Evolutionary conservation across 2,113 vertebrate species (phyloP).

Genomic region (Mustelus asterias): DNA sequence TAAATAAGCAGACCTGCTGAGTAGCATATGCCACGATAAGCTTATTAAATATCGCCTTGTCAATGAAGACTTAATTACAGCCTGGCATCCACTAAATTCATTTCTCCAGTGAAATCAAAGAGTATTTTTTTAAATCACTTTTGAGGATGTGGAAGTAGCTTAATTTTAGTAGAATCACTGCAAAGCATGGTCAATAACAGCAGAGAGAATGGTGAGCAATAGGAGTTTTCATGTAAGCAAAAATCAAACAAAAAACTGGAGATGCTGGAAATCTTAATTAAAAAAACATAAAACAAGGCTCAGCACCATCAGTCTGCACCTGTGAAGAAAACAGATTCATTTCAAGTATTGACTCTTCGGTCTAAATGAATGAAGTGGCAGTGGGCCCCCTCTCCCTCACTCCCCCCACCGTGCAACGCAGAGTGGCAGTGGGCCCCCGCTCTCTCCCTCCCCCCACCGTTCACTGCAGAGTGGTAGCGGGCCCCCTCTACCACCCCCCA

Average conservation of each 20-base stretch:
- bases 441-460: too few relatives aligned
- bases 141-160: background rate
- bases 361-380: background rate
- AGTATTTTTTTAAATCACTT: background rate
- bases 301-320: background rate
- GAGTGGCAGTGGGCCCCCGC: too few relatives aligned
- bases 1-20: constrained; percentile 32
- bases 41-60: constrained; percentile 27
- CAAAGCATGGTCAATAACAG: background rate
- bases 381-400: too few relatives aligned
- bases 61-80: constrained; percentile 30
- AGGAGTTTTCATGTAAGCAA: background rate
- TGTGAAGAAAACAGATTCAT: background rate
- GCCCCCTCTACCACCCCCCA: too few relatives aligned
- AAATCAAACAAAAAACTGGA: background rate
- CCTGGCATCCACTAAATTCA: background rate
- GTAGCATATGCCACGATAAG: constrained; percentile 31
- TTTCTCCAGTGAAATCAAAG: background rate
- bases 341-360: background rate
- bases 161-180: background rate
- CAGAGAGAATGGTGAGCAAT: background rate
- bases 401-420: too few relatives aligned
- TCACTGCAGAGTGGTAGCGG: too few relatives aligned
- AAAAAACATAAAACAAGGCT: background rate
- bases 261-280: background rate